These are phyloP conservation scores for Agapornis roseicollis DNA, from an alignment of 2,113 vertebrate genomes.

Conservation along the genomic window DNA sequence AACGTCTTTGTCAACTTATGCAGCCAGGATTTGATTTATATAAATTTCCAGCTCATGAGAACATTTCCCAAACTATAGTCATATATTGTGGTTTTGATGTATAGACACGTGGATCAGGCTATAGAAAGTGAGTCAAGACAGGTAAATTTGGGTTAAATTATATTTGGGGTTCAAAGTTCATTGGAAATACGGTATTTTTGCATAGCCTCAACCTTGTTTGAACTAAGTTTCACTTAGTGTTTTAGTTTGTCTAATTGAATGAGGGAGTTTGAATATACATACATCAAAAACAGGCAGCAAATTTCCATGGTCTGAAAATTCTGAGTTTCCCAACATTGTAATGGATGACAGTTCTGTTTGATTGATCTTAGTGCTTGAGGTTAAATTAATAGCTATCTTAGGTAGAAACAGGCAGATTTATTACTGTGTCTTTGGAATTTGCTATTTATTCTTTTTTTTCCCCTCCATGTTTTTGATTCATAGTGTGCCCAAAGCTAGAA, in stretches of 20 bases:
- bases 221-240: neutral
- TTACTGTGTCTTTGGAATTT: neutral
- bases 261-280: neutral
- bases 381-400: neutral
- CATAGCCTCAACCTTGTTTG: neutral
- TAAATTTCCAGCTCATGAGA: neutral
- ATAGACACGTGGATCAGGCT: neutral
- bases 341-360: neutral
- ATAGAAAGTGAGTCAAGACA: neutral
- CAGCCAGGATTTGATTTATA: neutral
- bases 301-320: neutral
- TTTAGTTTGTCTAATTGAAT: neutral
- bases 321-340: neutral
- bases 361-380: neutral
- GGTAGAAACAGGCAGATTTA: neutral
- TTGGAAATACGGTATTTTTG: neutral
- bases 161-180: neutral
- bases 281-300: neutral
- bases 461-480: neutral
- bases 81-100: neutral
- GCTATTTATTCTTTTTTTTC: neutral
- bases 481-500: neutral
- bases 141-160: neutral
- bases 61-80: neutral
- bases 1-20: neutral